These are phyloP conservation scores for Drosophila kohkoa DNA, from an alignment of 1,140 invertebrate species.

Conservation along the genomic window DNA sequence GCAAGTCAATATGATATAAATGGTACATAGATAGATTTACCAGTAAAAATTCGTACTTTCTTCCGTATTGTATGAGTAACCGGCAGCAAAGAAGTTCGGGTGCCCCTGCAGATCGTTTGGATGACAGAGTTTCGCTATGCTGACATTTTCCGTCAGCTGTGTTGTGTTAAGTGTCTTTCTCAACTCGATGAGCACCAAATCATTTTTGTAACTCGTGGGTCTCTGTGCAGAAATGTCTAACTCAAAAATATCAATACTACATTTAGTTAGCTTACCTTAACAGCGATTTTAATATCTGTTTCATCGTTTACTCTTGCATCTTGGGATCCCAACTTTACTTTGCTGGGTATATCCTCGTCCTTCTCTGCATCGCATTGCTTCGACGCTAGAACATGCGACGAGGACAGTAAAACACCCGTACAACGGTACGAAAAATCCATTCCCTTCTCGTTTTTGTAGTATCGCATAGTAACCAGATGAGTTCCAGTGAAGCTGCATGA, in stretches of 20 bases:
- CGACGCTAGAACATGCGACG: neutral
- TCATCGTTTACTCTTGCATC: neutral
- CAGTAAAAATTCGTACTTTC: neutral
- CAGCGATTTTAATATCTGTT: neutral
- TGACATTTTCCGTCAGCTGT: neutral
- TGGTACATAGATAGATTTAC: too few relatives aligned
- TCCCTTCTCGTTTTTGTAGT: neutral
- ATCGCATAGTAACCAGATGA: neutral
- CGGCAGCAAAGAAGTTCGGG: neutral
- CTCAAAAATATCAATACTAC: too few relatives aligned
- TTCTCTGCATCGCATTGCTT: neutral
- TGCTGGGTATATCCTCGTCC: neutral
- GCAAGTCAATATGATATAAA: neutral
- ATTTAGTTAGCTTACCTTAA: neutral
- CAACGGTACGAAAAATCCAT: neutral
- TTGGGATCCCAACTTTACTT: neutral
- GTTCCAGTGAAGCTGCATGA: neutral
- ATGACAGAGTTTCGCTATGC: neutral
- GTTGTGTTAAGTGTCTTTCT: neutral
- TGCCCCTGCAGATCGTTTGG: neutral
- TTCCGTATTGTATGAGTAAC: neutral
- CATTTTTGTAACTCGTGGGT: neutral
- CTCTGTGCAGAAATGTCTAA: neutral
- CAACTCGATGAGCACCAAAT: constrained; percentile 4
- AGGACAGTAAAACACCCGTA: neutral